Base-by-base conservation (phyloP, 2,113 vertebrate species). In the Falcunculus frontatus region DNA sequence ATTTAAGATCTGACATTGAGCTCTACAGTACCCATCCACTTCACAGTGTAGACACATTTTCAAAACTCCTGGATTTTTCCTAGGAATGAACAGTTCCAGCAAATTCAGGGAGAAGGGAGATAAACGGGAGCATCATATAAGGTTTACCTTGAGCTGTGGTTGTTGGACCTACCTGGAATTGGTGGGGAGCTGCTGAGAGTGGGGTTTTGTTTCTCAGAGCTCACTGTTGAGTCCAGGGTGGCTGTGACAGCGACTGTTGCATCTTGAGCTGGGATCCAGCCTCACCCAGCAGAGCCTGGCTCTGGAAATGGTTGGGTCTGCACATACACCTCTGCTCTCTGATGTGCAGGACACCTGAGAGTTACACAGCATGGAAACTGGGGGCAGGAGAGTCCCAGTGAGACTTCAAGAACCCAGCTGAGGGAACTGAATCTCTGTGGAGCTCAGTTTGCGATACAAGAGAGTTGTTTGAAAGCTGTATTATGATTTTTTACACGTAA, bases 1-100 rank as follows among this genome's bases (percentile, higher is more conserved):
- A 37, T 80, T 56, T 47, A 39, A 59, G 74, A 72, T 7, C 16
- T 88, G 74, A 30, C 33, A 6, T 26, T 57, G 75, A 50, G 8
- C 52, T 67, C 13, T 59, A 0, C 21, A 2, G 16, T 30, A 11
- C 37, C 41, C 52, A 27, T 39, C 29, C 26, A 29, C 1, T 0
- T 70, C 39, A 47, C 0, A 1, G 59, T 42, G 46, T 25, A 73
- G 64, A 13, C 26, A 32, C 7, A 0, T 49, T 41, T 74, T 72
- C 17, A 62, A 29, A 73, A 44, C 9, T 37, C 32, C 15, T 39
- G 33, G 7, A 13, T 65, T 94, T 76, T 62, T 50, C 46, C 25
- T 44, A 14, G 26, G 39, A 68, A 19, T 49, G 52, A 64, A 46
- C 30, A 14, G 37, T 68, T 79, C 8, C 72, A 78, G 42, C 26